Percentiles rank a stretch among this genome's conserved stretches.
phyloP scores from a whole-genome alignment of 2,113 vertebrate species.

The Grammomys surdaster region DNA sequence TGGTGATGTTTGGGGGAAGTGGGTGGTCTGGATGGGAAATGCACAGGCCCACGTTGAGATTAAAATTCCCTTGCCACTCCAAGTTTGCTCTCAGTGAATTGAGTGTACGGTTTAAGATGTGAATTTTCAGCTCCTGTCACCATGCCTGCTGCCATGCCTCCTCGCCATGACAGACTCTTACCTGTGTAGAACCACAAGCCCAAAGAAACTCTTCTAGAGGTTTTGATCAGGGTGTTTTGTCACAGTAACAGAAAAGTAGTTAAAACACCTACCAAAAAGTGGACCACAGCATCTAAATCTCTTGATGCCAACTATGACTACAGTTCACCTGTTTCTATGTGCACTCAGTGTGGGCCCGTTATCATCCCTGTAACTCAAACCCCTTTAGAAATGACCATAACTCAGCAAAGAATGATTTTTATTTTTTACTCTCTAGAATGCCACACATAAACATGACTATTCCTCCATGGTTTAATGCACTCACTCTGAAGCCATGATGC shows the following conservation, averaged over 20 bases:
- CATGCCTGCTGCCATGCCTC: not conserved
- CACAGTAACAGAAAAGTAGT: not conserved
- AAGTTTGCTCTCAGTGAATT: not conserved
- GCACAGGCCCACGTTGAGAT: not conserved
- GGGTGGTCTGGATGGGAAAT: not conserved
- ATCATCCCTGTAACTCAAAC: not conserved
- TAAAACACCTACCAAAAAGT: not conserved
- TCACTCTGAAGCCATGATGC: not conserved
- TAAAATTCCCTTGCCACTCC: not conserved
- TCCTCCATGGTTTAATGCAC: not conserved
- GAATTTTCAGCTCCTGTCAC: not conserved
- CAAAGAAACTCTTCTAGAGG: not conserved
- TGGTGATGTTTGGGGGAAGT: not conserved
- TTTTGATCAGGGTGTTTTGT: not conserved
- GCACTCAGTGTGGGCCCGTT: not conserved
- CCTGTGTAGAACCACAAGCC: not conserved
- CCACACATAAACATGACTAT: not conserved
- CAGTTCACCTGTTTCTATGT: not conserved
- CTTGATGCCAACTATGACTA: fast-evolving
- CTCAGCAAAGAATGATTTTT: not conserved
- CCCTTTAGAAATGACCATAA: not conserved
- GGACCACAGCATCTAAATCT: not conserved
- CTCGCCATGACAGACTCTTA: not conserved
- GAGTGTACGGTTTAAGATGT: not conserved
- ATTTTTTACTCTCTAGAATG: not conserved